Base-by-base conservation (phyloP, 2,888 invertebrate species). In the Baccha elongata region DNA sequence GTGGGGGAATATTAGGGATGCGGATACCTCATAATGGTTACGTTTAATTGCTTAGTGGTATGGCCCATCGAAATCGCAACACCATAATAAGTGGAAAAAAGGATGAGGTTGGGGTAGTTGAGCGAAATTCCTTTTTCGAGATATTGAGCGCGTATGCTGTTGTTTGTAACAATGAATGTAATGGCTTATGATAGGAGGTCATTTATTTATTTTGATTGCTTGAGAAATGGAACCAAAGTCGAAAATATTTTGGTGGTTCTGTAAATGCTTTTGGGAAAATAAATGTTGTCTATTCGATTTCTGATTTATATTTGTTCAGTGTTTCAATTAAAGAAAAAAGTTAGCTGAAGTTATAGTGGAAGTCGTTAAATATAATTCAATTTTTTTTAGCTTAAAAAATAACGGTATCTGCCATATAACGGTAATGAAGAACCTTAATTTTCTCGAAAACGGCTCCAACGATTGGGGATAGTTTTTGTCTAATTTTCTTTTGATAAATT, bases 181-280 rank as follows among this genome's bases (percentile, higher is more conserved):
- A 79, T 79, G 78, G 78, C 78, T 79, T 79, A 79, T 79, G 78
- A 79, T 79, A 65, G 67, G 58, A 72, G 78, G 78, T 79, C 78
- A 79, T 79, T 79, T 79, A 79, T 79, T 79, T 58, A 42, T 65
- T 79, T 73, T 79, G 78, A 79, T 72, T 79, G 78, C 60, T 53
- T 72, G 78, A 72, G 72, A 78, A 73, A 52, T 46, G 60, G 67
- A 62, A 60, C 44, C 17, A 23, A 55, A 32, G 62, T 23, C 69
- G 46, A 53, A 55, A 76, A 62, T 76, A 76, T 71, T 69, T 64
- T 71, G 55, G 44, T 48, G 29, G 10, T 44, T 65, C 11, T 29
- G 17, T 21, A 32, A 60, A 68, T 60, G 53, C 44, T 75, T 75
- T 29, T 35, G n/a, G 53, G 4, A 37, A 65, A 71, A 78, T 78